Evolutionary conservation across 92 coral and sea anemone genomes (phyloP).

Genomic region (Porites evermanni): DNA sequence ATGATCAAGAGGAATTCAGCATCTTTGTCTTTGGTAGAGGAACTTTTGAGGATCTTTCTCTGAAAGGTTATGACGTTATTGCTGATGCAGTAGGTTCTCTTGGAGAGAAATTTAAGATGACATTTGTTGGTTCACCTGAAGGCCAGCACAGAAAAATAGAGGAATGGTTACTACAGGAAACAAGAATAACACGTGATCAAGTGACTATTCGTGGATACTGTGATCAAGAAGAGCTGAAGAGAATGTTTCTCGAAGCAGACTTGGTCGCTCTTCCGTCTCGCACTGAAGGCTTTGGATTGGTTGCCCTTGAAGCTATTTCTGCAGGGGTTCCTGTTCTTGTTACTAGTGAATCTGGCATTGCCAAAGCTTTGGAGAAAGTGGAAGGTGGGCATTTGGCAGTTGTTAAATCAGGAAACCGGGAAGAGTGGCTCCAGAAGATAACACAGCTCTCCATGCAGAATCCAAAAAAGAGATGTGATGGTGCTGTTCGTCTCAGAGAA

Average conservation of each 20-base stretch:
- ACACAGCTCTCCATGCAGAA: neutral
- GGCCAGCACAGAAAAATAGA: neutral
- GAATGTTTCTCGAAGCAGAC: constrained; percentile 8
- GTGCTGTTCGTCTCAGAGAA: neutral
- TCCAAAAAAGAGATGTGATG: constrained; percentile 3
- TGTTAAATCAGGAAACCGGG: constrained; percentile 6
- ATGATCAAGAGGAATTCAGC: neutral
- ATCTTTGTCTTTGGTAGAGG: constrained; percentile 36
- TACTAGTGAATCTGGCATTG: constrained; percentile 36
- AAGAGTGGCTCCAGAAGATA: constrained; percentile 1
- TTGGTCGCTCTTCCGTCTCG: constrained; percentile 16
- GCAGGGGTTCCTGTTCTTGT: constrained; percentile 35
- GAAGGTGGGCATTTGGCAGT: constrained; percentile 5
- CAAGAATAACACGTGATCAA: constrained; percentile 12
- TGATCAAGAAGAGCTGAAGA: constrained; percentile 5
- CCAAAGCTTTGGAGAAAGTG: constrained; percentile 21
- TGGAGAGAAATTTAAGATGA: neutral
- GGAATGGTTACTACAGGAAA: neutral
- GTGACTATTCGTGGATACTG: constrained; percentile 26
- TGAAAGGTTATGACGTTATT: constrained; percentile 29
- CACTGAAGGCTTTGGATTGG: constrained; percentile 39
- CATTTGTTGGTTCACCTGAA: constrained; percentile 36
- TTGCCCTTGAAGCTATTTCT: constrained; percentile 39
- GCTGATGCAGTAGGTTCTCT: constrained; percentile 37
- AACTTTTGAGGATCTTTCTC: neutral